Base-by-base conservation (phyloP, 2,888 invertebrate genomes). In the Eueremaeus valkanovi region DNA sequence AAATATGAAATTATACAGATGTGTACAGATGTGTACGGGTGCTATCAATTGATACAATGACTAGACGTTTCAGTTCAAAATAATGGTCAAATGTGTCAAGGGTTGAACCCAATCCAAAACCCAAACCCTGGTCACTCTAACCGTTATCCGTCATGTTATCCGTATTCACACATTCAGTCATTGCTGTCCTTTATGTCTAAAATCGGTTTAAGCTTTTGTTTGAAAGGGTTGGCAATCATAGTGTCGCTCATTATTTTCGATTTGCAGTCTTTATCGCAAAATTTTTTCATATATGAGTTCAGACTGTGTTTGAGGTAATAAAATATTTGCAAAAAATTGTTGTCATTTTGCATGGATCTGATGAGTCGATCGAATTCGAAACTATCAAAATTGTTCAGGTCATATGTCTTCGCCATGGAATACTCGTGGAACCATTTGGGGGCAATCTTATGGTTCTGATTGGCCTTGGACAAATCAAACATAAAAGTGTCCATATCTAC, bases 401-500 rank as follows among this genome's bases (percentile, higher is more conserved):
- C 89, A 83, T 93, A 95, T 0, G 92, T 90, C 73, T 91, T 89
- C 76, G 91, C 86, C 2, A 75, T 72, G 29, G 66, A 68, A 36
- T 79, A 94, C 79, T 93, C 85, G 83, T 93, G 93, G 83, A 92
- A 91, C 93, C 94, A 94, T 80, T 92, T 90, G 3, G 92, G 85
- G n/a, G 79, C 49, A 29, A 40, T 76, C 16, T 78, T 78, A 1
- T 78, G 78, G 6, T 80, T 79, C 36, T 81, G 79, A 84, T 96
- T 96, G 0, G 95, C 95, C 83, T 93, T 92, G 80, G 93, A 91
- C 76, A 97, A 84, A 84, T 96, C 94, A 91, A 96, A 92, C 66
- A 93, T 92, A 93, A 94, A 95, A 0, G 92, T 93, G 83, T 95
- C 94, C 82, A 95, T 95, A 84, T 96, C 95, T 24, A 95, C 88